phyloP scores from a whole-genome alignment of 2,113 vertebrate genomes.

The Rhinichthys klamathensis region DNA sequence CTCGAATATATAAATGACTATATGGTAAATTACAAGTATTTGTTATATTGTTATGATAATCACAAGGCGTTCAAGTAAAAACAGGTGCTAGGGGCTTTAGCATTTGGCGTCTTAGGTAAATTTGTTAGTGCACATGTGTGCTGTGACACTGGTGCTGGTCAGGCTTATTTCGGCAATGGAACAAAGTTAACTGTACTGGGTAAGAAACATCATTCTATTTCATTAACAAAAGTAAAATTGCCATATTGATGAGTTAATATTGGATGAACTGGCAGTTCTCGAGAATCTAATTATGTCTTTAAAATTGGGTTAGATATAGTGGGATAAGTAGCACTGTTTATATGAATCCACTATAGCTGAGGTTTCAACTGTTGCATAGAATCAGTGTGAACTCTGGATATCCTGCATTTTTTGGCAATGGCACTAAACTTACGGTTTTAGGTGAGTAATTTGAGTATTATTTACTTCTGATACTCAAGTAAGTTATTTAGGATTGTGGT shows the following conservation, averaged over 20 bases:
- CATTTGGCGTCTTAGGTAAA: not conserved
- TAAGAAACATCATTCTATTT: slow-evolving; percentile 52
- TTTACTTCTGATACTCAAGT: not conserved
- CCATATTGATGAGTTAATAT: not conserved
- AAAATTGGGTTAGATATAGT: not conserved
- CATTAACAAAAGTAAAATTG: not conserved
- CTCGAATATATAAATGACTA: not conserved
- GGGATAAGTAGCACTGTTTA: not conserved
- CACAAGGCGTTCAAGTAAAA: not conserved
- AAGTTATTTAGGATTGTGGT: not conserved
- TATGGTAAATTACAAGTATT: not conserved
- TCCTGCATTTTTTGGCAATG: slow-evolving; percentile 37
- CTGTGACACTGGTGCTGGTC: slow-evolving; percentile 48
- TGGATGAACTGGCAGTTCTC: not conserved
- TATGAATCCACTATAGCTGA: not conserved
- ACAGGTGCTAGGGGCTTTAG: not conserved
- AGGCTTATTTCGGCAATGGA: slow-evolving; percentile 63
- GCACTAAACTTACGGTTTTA: slow-evolving; percentile 52
- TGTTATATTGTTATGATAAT: not conserved
- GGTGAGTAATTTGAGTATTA: slow-evolving; percentile 41
- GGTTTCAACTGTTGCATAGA: slow-evolving; percentile 53
- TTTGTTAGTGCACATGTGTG: not conserved
- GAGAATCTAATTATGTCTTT: not conserved
- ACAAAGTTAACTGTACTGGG: slow-evolving; percentile 59
- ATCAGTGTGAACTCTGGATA: slow-evolving; percentile 9